A percentile compares a stretch with the other conserved stretches of the same genome.
phyloP scores from a whole-genome alignment of 2,113 vertebrate species.

The Anhinga anhinga region DNA sequence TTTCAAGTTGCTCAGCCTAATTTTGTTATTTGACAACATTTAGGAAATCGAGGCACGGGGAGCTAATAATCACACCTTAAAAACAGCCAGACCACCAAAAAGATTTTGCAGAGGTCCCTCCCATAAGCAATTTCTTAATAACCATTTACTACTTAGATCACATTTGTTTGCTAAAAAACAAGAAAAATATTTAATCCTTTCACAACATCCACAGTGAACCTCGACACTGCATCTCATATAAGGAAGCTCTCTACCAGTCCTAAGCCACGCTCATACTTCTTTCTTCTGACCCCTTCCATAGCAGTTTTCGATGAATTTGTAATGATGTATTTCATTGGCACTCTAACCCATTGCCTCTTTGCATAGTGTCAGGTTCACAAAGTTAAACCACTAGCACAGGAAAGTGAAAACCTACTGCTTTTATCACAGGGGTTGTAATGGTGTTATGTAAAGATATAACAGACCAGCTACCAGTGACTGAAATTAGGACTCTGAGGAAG shows the following conservation, averaged over 20 bases:
- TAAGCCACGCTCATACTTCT: background rate
- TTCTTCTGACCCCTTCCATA: background rate
- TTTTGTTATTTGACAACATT: background rate
- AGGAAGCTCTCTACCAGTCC: background rate
- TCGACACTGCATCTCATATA: fast-evolving
- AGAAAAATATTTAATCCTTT: background rate
- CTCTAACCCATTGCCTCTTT: background rate
- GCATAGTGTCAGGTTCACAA: fast-evolving
- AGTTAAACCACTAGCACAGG: background rate
- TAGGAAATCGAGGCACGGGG: background rate
- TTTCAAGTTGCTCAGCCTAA: background rate
- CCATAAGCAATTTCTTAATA: background rate
- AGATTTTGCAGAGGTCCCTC: background rate
- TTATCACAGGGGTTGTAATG: background rate
- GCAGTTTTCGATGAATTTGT: background rate
- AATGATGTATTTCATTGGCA: background rate
- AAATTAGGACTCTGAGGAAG: background rate
- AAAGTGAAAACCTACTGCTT: background rate
- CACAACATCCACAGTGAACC: background rate
- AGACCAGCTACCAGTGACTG: background rate
- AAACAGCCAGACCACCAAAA: background rate
- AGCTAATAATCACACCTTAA: background rate
- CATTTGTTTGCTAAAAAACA: background rate
- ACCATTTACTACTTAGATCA: background rate
- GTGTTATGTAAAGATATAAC: background rate